Evolutionary conservation across 2,113 vertebrate species (phyloP).

Genomic region (Mobula birostris): DNA sequence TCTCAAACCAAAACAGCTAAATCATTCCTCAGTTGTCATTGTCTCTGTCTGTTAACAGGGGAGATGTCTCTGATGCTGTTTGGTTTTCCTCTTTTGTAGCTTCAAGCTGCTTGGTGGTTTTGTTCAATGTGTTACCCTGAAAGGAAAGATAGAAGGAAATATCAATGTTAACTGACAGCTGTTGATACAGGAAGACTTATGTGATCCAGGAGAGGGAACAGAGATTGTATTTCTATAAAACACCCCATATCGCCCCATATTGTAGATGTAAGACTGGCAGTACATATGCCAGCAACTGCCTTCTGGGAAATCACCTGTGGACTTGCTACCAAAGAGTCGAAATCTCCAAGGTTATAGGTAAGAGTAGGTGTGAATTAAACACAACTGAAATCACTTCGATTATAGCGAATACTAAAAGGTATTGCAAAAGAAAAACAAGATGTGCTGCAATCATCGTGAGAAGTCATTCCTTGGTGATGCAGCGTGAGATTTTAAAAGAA

Average conservation of each 20-base stretch:
- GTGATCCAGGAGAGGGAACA: too few relatives aligned
- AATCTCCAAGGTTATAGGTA: background rate
- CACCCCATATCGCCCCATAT: too few relatives aligned
- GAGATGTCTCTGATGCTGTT: slow-evolving; percentile 48
- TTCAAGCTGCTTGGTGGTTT: slow-evolving; percentile 54
- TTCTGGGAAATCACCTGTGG: background rate
- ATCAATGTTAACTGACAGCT: background rate
- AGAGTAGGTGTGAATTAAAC: background rate
- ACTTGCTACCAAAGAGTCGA: background rate
- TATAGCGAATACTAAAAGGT: background rate
- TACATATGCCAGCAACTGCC: background rate
- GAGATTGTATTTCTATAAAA: too few relatives aligned
- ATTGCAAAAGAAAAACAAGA: background rate
- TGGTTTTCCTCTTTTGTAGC: slow-evolving; percentile 34
- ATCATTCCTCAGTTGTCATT: slow-evolving; percentile 31
- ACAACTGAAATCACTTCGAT: background rate
- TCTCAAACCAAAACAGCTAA: background rate
- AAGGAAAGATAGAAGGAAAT: background rate
- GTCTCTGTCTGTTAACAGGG: slow-evolving; percentile 47
- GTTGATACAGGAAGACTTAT: background rate
- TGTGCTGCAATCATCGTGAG: background rate
- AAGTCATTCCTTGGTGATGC: too few relatives aligned
- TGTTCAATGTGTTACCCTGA: slow-evolving; percentile 66
- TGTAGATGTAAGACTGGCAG: background rate
- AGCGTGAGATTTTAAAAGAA: too few relatives aligned